phyloP scores from a whole-genome alignment of 2,888 invertebrate species.

The Seladonia tumulorum region DNA sequence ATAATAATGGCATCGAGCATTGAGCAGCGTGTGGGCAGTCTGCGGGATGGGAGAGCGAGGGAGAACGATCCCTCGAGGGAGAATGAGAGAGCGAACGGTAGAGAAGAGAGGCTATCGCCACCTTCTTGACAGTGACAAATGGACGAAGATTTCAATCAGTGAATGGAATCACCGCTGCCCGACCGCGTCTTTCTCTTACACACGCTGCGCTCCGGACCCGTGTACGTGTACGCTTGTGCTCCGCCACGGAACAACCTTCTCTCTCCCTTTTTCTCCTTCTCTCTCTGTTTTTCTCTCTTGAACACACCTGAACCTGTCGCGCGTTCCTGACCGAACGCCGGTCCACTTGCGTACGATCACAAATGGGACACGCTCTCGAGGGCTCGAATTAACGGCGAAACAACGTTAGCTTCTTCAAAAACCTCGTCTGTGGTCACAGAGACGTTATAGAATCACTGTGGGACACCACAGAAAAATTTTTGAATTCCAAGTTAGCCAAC shows the following conservation, averaged over 20 bases:
- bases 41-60: slow-evolving; percentile 61
- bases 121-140: slow-evolving; percentile 91
- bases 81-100: slow-evolving; percentile 53
- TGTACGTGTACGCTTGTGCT: slow-evolving; percentile 30
- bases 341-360: slow-evolving; percentile 64
- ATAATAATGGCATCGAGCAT: slow-evolving; percentile 81
- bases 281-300: slow-evolving; percentile 41
- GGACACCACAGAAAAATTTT: neutral
- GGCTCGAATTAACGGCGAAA: slow-evolving; percentile 41
- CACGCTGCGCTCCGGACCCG: slow-evolving; percentile 45
- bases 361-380: slow-evolving; percentile 50
- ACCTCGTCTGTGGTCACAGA: neutral
- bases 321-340: slow-evolving; percentile 74
- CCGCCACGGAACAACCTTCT: slow-evolving; percentile 51
- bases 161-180: slow-evolving; percentile 87
- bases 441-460: neutral
- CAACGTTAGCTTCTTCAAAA: slow-evolving; percentile 23
- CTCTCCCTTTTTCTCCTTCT: slow-evolving; percentile 23
- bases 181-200: slow-evolving; percentile 75
- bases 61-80: slow-evolving; percentile 62
- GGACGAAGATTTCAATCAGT: slow-evolving; percentile 90
- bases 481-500: neutral
- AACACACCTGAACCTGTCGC: slow-evolving; percentile 79
- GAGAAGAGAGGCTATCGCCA: slow-evolving; percentile 83
- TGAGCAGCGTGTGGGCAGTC: slow-evolving; percentile 79